Evolutionary conservation across 1,140 invertebrate genomes (phyloP).

Genomic region (Monochamus saltuarius): DNA sequence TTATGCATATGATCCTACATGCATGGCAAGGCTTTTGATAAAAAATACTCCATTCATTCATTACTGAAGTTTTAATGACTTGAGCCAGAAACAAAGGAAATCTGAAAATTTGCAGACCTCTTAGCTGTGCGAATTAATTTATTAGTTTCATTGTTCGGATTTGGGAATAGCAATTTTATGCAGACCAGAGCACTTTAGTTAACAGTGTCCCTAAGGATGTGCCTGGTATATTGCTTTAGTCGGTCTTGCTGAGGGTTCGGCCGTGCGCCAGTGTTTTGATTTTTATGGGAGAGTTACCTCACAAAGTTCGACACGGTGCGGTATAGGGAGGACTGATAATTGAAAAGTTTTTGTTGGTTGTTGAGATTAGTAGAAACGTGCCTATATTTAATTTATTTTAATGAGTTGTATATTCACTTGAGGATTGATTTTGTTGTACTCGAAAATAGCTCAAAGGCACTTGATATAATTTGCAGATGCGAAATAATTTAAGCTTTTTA

Average conservation of each 20-base stretch:
- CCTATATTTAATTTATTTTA: conserved; percentile 45
- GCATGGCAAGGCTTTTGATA: no score
- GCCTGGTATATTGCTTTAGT: not conserved
- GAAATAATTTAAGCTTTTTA: no score
- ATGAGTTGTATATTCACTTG: conserved; percentile 32
- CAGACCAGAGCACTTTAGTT: not conserved
- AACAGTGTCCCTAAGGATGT: conserved; percentile 32
- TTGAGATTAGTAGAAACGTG: conserved; percentile 47
- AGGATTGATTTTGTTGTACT: conserved; percentile 18
- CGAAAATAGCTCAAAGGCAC: no score
- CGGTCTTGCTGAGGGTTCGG: conserved; percentile 13
- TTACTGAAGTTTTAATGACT: no score
- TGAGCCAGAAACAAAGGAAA: no score
- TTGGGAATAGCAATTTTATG: no score
- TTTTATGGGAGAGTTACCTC: conserved; percentile 48
- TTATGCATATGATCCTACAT: no score
- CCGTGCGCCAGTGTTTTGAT: conserved; percentile 46
- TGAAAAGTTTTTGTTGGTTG: conserved; percentile 48
- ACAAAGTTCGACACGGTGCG: conserved; percentile 14
- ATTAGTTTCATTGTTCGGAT: no score
- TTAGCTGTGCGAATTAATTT: no score
- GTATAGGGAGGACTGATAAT: conserved; percentile 34
- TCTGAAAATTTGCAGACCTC: no score
- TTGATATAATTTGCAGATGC: no score
- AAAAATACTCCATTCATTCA: no score